Percentiles rank a stretch among this genome's conserved stretches.
phyloP scores from a whole-genome alignment of 2,797 vertebrate genomes.

The Pipistrellus pipistrellus region DNA sequence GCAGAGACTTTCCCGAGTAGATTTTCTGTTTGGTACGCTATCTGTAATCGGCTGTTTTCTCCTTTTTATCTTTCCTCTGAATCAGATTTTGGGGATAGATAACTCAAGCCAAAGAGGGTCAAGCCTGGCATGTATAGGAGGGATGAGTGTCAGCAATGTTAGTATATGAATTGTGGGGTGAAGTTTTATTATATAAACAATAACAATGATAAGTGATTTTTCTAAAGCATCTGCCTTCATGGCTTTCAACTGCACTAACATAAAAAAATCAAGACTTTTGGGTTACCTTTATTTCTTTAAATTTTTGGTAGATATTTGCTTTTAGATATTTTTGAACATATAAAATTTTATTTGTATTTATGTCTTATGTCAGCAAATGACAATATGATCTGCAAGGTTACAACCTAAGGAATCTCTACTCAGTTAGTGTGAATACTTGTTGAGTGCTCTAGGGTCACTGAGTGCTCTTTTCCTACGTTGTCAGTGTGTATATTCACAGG shows the following conservation, averaged over 20 bases:
- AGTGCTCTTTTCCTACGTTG: not conserved
- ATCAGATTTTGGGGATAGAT: not conserved
- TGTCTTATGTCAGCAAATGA: not conserved
- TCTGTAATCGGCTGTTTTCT: not conserved
- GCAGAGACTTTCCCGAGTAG: not conserved
- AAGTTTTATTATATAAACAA: not conserved
- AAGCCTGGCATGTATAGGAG: not conserved
- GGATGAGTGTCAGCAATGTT: not conserved
- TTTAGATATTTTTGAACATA: not conserved
- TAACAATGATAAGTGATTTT: constrained; percentile 48
- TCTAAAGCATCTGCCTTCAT: not conserved
- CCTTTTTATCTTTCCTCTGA: not conserved
- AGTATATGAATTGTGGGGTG: not conserved
- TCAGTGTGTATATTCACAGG: not conserved
- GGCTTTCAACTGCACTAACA: not conserved
- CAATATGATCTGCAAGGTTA: not conserved
- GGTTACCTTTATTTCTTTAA: not conserved
- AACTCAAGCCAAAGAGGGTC: not conserved
- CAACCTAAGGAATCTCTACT: not conserved
- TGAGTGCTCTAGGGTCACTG: no score
- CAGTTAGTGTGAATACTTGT: not conserved
- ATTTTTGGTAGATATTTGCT: not conserved
- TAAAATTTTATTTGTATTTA: not conserved
- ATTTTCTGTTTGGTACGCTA: not conserved
- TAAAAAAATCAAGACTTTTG: constrained; percentile 34